Evolutionary conservation across 2,888 invertebrate species (phyloP).

Genomic region (Beris chalybata): DNA sequence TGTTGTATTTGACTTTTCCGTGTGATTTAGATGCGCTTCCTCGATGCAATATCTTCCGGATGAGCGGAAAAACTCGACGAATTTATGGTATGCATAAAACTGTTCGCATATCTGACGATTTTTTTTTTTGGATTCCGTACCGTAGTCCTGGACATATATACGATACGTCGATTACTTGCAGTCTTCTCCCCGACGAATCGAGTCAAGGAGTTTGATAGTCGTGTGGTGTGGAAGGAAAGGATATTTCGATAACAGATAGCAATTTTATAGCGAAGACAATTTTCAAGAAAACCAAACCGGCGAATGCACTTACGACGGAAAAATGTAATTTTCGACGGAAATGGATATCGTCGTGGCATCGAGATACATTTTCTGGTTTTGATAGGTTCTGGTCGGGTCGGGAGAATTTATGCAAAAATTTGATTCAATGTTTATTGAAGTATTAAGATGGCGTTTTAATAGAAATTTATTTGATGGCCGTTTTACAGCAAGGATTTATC

Average conservation of each 20-base stretch:
- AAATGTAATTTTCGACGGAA: conserved; percentile 30
- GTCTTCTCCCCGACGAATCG: too few species aligned
- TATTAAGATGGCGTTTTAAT: conserved; percentile 30
- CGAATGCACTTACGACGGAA: conserved; percentile 21
- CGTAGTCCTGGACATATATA: too few species aligned
- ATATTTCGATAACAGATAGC: too few species aligned
- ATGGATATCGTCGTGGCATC: conserved; percentile 29
- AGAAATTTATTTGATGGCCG: conserved; percentile 19
- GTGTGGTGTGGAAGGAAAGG: too few species aligned
- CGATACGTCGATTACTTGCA: too few species aligned
- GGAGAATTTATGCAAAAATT: conserved; percentile 21
- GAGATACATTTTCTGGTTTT: conserved; percentile 11
- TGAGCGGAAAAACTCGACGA: too few species aligned
- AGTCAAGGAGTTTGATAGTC: too few species aligned
- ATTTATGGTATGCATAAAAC: too few species aligned
- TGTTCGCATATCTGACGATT: too few species aligned
- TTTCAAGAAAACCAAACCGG: conserved; percentile 14
- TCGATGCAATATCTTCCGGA: conserved; percentile 6
- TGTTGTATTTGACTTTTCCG: conserved; percentile 26
- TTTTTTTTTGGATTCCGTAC: too few species aligned
- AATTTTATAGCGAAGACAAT: background rate
- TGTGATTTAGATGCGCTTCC: conserved; percentile 28
- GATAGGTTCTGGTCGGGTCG: background rate
- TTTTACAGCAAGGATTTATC: too few species aligned
- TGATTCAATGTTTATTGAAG: conserved; percentile 32